Evolutionary conservation across 2,888 invertebrate species (phyloP).

Genomic region (Pecten maximus): DNA sequence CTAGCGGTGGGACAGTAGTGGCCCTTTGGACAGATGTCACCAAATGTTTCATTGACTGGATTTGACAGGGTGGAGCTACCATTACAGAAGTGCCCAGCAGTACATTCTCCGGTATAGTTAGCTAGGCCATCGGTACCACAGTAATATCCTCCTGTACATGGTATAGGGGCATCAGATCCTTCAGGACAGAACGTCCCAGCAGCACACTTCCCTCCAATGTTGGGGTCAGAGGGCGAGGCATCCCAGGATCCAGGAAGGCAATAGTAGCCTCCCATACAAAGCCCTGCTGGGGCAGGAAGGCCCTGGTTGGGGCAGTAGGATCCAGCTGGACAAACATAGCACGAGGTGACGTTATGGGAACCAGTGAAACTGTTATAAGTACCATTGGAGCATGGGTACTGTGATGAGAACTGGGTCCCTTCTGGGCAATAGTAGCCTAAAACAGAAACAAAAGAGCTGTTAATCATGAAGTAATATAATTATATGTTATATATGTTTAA

Average conservation of each 20-base stretch:
- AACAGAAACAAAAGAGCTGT: constrained; percentile 46
- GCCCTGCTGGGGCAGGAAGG: constrained; percentile 70
- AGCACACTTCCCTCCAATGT: constrained; percentile 76
- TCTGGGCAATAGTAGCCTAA: constrained; percentile 75
- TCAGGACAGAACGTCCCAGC: constrained; percentile 79
- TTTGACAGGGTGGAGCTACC: constrained; percentile 75
- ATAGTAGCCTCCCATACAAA: constrained; percentile 80
- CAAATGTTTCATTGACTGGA: constrained; percentile 79
- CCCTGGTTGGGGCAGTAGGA: constrained; percentile 77
- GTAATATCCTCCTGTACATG: constrained; percentile 76
- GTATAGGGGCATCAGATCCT: constrained; percentile 71
- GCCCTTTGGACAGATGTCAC: constrained; percentile 80
- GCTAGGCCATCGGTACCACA: constrained; percentile 74
- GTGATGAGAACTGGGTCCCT: constrained; percentile 73
- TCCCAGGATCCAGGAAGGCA: constrained; percentile 77
- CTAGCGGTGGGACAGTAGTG: constrained; percentile 79
- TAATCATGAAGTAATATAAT: too few relatives aligned
- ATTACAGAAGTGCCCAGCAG: constrained; percentile 77
- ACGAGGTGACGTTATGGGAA: constrained; percentile 64
- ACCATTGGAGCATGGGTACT: constrained; percentile 78
- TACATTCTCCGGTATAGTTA: constrained; percentile 73
- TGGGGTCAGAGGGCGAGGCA: constrained; percentile 74
- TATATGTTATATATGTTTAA: too few relatives aligned
- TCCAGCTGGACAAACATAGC: constrained; percentile 77
- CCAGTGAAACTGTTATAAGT: constrained; percentile 76